Percentiles rank a stretch among this genome's conserved stretches.
Conservation (phyloP, 2,797 vertebrate genomes). For the Anabas testudineus region DNA sequence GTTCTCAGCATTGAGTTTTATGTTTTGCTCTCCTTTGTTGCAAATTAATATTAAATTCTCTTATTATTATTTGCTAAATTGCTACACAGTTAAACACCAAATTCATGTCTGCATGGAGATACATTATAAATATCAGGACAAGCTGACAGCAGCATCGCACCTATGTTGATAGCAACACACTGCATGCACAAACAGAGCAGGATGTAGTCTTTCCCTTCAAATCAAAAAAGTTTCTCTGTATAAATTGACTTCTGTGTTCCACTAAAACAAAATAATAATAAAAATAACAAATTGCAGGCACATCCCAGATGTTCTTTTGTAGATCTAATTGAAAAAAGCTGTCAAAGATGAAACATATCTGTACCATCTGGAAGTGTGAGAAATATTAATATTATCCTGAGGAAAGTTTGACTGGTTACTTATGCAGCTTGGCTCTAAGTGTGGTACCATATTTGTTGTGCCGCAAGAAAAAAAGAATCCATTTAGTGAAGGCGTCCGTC, state of each 20-base stretch:
- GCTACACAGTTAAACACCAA: too few species aligned
- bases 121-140: too few species aligned
- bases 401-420: neutral
- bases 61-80: too few species aligned
- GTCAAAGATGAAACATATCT: conserved; percentile 19
- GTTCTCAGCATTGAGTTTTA: too few species aligned
- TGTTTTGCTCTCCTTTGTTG: too few species aligned
- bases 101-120: too few species aligned
- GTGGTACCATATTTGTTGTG: conserved; percentile 8
- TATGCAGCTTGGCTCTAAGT: conserved; percentile 29
- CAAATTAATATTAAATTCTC: too few species aligned
- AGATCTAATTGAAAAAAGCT: conserved; percentile 28
- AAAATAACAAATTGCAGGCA: neutral
- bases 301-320: conserved; percentile 17
- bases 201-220: too few species aligned
- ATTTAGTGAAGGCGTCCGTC: conserved; percentile 28
- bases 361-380: conserved; percentile 19
- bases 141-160: too few species aligned
- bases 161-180: too few species aligned
- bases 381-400: neutral
- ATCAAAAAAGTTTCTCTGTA: too few species aligned
- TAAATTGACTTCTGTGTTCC: neutral
- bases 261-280: neutral
- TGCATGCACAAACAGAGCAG: too few species aligned
- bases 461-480: neutral